phyloP scores from a whole-genome alignment of 2,888 invertebrate species.

The Acrobasis repandana region DNA sequence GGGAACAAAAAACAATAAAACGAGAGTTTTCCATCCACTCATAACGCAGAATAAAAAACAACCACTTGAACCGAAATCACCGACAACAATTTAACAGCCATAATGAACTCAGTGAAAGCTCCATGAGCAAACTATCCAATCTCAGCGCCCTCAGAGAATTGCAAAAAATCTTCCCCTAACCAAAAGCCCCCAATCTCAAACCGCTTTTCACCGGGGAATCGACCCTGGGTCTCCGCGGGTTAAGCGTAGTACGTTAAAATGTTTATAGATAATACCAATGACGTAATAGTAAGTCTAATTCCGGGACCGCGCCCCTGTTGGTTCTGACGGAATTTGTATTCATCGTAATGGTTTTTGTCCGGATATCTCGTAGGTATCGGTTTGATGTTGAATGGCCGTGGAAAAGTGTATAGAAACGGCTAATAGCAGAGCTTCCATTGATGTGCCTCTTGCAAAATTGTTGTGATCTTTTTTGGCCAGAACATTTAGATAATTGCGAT shows the following conservation, averaged over 20 bases:
- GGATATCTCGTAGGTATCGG: slow-evolving; percentile 55
- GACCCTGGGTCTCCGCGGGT: slow-evolving; percentile 77
- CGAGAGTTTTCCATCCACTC: neutral
- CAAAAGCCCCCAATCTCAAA: slow-evolving; percentile 54
- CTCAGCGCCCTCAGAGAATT: slow-evolving; percentile 64
- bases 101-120: slow-evolving; percentile 66
- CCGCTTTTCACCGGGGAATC: slow-evolving; percentile 67
- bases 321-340: slow-evolving; percentile 69
- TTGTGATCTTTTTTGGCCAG: slow-evolving; percentile 42
- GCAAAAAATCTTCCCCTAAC: slow-evolving; percentile 60
- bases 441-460: slow-evolving; percentile 35
- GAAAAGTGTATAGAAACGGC: slow-evolving; percentile 42
- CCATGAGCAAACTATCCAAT: slow-evolving; percentile 59
- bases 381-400: slow-evolving; percentile 55
- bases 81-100: slow-evolving; percentile 64
- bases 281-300: slow-evolving; percentile 75
- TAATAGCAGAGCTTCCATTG: slow-evolving; percentile 44
- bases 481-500: slow-evolving; percentile 34
- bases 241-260: slow-evolving; percentile 79
- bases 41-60: slow-evolving; percentile 28
- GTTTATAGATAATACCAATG: slow-evolving; percentile 80
- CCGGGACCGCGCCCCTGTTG: slow-evolving; percentile 51
- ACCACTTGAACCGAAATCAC: slow-evolving; percentile 51
- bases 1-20: neutral
- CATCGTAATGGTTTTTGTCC: slow-evolving; percentile 69